Evolutionary conservation across 2,113 vertebrate species (phyloP).

Genomic region (Myotis brandtii): DNA sequence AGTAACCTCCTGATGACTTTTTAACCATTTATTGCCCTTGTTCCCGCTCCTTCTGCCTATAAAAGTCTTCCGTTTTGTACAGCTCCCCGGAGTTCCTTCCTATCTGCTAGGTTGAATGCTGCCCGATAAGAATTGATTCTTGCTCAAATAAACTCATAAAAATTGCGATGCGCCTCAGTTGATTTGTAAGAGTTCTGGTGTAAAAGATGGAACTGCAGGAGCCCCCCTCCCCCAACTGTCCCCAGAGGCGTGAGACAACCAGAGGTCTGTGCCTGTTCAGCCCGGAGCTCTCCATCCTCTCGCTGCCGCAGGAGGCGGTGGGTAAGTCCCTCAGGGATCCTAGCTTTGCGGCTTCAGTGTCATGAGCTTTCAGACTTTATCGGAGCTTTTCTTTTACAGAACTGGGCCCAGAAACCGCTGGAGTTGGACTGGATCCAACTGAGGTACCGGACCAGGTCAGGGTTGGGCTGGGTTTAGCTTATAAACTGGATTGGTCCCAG

Average conservation of each 20-base stretch:
- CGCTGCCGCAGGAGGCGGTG: too few relatives aligned
- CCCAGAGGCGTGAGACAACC: background rate
- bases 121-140: background rate
- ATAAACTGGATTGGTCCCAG: background rate
- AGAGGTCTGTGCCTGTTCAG: background rate
- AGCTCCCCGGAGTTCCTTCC: background rate
- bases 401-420: background rate
- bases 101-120: background rate
- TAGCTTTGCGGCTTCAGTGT: background rate
- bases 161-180: background rate
- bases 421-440: background rate
- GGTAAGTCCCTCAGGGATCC: fast-evolving
- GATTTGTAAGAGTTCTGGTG: background rate
- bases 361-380: background rate
- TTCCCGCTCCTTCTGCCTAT: background rate
- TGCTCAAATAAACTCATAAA: background rate
- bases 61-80: background rate
- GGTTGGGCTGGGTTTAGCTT: background rate
- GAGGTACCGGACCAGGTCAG: fast-evolving
- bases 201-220: background rate
- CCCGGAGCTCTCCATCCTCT: fast-evolving
- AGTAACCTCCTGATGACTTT: background rate
- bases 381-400: background rate
- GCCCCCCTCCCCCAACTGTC: fast-evolving
- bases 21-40: background rate